Conservation (phyloP, 2,797 vertebrate genomes). For the Neoniphon sammara region DNA sequence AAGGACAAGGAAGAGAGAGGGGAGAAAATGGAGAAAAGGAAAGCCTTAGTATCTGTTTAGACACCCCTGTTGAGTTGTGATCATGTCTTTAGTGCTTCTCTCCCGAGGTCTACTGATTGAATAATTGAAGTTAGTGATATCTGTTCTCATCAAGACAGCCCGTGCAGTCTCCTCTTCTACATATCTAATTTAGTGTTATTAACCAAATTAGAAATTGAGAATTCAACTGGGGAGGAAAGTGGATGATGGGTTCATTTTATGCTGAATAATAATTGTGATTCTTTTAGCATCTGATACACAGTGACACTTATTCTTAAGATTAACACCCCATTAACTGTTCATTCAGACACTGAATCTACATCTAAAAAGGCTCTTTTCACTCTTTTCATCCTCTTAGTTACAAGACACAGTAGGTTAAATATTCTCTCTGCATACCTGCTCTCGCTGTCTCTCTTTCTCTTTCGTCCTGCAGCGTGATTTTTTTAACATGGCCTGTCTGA, state of each 20-base stretch:
- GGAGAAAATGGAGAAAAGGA: neutral
- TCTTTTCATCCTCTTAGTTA: neutral
- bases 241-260: conserved; percentile 47
- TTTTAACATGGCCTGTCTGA: conserved; percentile 14
- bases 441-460: neutral
- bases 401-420: conserved; percentile 11
- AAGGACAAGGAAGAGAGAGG: neutral
- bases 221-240: conserved; percentile 45
- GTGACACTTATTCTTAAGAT: conserved; percentile 22
- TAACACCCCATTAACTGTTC: conserved; percentile 30
- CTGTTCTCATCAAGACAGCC: conserved; percentile 57
- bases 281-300: conserved; percentile 21
- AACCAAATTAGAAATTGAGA: conserved; percentile 65
- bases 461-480: neutral
- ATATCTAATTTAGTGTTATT: conserved; percentile 62
- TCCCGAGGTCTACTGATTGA: conserved; percentile 58
- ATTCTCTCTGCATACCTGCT: conserved; percentile 4
- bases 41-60: conserved; percentile 1
- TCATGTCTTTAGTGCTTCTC: conserved; percentile 53
- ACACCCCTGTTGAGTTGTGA: conserved; percentile 45
- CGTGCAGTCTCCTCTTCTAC: conserved; percentile 50
- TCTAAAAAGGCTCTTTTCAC: conserved; percentile 13
- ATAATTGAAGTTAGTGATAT: conserved; percentile 69
- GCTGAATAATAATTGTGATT: conserved; percentile 38
- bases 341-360: conserved; percentile 1